Percentiles rank a stretch among this genome's conserved stretches.
phyloP scores from a whole-genome alignment of 2,113 vertebrate genomes.

The Leptobrachium leishanense region DNA sequence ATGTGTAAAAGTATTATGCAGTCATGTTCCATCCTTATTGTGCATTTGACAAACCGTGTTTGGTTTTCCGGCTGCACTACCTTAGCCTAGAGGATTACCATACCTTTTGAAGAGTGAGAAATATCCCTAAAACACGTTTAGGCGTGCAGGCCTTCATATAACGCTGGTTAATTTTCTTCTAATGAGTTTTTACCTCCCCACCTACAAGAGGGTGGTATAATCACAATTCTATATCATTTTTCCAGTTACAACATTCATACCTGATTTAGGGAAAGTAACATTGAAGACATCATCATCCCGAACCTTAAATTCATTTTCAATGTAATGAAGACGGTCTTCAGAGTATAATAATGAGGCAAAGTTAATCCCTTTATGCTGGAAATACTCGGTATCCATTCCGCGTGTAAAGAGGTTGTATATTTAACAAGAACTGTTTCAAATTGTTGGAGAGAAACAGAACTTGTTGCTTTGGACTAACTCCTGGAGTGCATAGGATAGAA shows the following conservation, averaged over 20 bases:
- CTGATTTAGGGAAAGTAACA: slow-evolving; percentile 38
- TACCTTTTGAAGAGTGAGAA: neutral
- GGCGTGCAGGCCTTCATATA: neutral
- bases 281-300: slow-evolving; percentile 22
- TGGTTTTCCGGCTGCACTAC: neutral
- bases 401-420: neutral
- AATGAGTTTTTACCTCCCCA: too few species aligned
- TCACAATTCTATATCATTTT: too few species aligned
- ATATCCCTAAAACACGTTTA: neutral
- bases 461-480: too few species aligned
- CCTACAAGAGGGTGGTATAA: too few species aligned
- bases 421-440: neutral
- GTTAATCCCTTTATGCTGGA: slow-evolving; percentile 23
- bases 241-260: neutral
- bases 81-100: neutral
- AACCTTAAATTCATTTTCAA: slow-evolving; percentile 34
- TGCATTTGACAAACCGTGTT: too few species aligned
- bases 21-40: too few species aligned
- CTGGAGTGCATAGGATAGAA: too few species aligned
- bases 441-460: too few species aligned
- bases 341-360: neutral
- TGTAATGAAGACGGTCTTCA: neutral
- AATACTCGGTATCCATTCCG: slow-evolving; percentile 21
- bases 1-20: too few species aligned
- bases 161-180: too few species aligned